Percentiles rank a stretch among this genome's conserved stretches.
These are phyloP conservation scores for Malaclemys terrapin DNA, from an alignment of 2,113 vertebrate genomes.

Conservation along the genomic window DNA sequence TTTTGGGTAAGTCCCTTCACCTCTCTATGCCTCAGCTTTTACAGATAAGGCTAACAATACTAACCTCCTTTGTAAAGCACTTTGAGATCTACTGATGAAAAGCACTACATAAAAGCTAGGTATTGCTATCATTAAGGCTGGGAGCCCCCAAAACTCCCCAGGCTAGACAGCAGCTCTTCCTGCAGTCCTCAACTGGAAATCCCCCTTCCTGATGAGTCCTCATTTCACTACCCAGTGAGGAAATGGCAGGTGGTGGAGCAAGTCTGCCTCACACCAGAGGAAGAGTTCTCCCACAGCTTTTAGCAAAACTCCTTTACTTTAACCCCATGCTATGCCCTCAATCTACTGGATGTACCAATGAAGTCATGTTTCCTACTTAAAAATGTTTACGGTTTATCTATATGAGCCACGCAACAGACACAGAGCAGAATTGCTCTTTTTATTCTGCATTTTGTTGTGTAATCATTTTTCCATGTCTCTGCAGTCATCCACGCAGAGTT, in stretches of 20 bases:
- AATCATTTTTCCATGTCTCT: background rate
- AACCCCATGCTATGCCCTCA: background rate
- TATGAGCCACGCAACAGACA: accelerated
- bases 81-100: background rate
- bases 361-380: background rate
- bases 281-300: background rate
- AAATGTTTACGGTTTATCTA: background rate
- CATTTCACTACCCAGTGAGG: background rate
- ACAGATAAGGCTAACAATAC: background rate
- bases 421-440: background rate
- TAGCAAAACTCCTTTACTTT: background rate
- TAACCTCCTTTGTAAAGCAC: background rate
- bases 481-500: background rate
- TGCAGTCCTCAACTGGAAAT: background rate
- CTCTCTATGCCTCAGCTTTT: background rate
- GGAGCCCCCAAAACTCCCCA: background rate
- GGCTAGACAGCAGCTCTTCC: background rate
- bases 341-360: accelerated
- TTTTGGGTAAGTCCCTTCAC: background rate
- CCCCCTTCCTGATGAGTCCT: background rate
- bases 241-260: background rate
- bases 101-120: background rate
- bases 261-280: accelerated
- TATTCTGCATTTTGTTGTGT: background rate
- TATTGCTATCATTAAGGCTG: background rate